Base-by-base conservation (phyloP, 1,140 invertebrate species). In the Drosophila nikananu region DNA sequence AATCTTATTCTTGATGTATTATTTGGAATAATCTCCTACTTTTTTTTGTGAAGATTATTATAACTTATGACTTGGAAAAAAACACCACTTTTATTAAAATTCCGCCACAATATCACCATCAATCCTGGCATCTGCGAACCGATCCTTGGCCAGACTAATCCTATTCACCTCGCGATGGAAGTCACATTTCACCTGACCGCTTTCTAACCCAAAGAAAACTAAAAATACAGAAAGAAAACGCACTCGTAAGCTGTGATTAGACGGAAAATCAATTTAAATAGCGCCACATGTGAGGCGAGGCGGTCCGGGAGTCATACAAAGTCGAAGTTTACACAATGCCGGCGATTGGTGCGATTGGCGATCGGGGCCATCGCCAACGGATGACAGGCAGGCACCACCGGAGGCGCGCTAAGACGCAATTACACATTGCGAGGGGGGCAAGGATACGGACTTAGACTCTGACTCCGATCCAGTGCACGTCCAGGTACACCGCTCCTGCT, bases 401-500 rank as follows among this genome's bases (percentile, higher is more conserved):
- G n/a, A n/a, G 59, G 62, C 48, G 55, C 75, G 79, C 32, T 51
- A 61, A 58, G 63, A 32, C 42, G 75, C 80, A 86, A 87, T 87
- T 87, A 83, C 80, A 87, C 51, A 58, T 44, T 35, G 62, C 51
- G 42, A n/a, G 59, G 44, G 71, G 44, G 44, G n/a, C n/a, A n/a
- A 59, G 51, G 44, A 48, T 35, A 54, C 64, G 23, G 37, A 68
- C 35, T 23, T 12, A 1, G 35, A 13, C 35, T 23, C 30, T 4
- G 44, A 39, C 44, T 62, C 41, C 32, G 59, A 51, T 62, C 17
- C 60, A 62, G 60, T 62, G 32, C 60, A 25, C 44, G 35, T 80
- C 25, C 49, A 61, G 32, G 55, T 63, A 65, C 37, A 54, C 81
- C 74, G 81, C 84, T 87, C 80, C 73, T 71, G 79, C 72, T 81